Evolutionary conservation across 53 echinoderm and acorn worm species (phyloP).

Genomic region (Astropecten irregularis): DNA sequence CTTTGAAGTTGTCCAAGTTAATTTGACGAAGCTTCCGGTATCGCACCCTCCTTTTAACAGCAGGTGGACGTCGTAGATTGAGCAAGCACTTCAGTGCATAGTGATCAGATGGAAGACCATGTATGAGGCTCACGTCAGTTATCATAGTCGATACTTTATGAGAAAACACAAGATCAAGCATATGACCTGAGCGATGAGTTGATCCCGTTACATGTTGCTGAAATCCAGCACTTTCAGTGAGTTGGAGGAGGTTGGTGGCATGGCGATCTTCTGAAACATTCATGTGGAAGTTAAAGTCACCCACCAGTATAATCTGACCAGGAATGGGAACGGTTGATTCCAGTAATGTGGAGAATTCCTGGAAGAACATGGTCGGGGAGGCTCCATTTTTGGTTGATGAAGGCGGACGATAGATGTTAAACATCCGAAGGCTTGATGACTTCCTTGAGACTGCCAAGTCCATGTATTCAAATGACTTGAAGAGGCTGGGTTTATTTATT

Average conservation of each 20-base stretch:
- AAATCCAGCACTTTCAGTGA: background rate
- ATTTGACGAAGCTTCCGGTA: background rate
- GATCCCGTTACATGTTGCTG: background rate
- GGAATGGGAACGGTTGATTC: conserved; percentile 3
- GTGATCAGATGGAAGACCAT: background rate
- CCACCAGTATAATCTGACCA: conserved; percentile 1
- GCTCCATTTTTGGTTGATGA: conserved; percentile 5
- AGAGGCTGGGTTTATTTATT: background rate
- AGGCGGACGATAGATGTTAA: conserved; percentile 43
- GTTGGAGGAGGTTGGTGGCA: conserved; percentile 2
- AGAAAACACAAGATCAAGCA: background rate
- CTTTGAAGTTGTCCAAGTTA: background rate
- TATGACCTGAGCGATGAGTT: background rate
- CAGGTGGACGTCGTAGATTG: background rate
- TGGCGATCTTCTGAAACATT: background rate
- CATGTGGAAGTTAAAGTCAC: conserved; percentile 24
- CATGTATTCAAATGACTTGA: conserved; percentile 27
- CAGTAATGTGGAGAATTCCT: conserved; percentile 16
- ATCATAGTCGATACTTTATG: background rate
- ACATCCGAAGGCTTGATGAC: conserved; percentile 7
- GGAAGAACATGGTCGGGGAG: conserved; percentile 11
- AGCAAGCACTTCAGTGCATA: background rate
- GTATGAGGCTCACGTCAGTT: background rate
- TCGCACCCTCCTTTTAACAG: background rate
- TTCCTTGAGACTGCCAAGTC: conserved; percentile 8